These are phyloP conservation scores for Chiloscyllium plagiosum DNA, from an alignment of 2,113 vertebrate genomes.

Conservation along the genomic window DNA sequence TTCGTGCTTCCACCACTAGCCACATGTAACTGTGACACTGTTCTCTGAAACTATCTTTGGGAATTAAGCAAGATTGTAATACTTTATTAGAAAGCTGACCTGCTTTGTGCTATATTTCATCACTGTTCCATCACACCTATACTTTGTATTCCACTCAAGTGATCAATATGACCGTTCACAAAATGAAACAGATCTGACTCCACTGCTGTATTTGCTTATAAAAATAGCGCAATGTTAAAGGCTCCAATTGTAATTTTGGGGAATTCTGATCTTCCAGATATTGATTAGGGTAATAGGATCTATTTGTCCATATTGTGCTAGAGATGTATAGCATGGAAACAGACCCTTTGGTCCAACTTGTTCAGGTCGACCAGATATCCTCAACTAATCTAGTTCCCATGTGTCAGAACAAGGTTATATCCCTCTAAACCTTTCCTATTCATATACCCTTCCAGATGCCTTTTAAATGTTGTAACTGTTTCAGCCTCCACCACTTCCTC, in stretches of 20 bases:
- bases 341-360: too few species aligned
- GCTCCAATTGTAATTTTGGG: background rate
- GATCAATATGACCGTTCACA: background rate
- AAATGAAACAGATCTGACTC: background rate
- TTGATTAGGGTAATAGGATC: background rate
- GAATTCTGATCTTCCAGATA: background rate
- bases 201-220: background rate
- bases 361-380: too few species aligned
- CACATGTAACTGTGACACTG: background rate
- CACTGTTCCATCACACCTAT: background rate
- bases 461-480: too few species aligned
- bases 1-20: background rate
- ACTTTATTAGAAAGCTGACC: background rate
- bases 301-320: background rate
- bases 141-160: background rate
- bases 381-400: too few species aligned
- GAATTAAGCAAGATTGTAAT: background rate
- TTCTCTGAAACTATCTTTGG: background rate
- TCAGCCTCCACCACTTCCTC: too few species aligned
- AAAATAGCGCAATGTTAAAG: background rate
- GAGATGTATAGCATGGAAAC: too few species aligned
- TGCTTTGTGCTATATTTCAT: background rate
- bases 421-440: too few species aligned
- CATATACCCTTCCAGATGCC: too few species aligned
- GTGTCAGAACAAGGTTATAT: too few species aligned